phyloP scores from a whole-genome alignment of 64 coral and sea anemone genomes.

The Actinia equina region DNA sequence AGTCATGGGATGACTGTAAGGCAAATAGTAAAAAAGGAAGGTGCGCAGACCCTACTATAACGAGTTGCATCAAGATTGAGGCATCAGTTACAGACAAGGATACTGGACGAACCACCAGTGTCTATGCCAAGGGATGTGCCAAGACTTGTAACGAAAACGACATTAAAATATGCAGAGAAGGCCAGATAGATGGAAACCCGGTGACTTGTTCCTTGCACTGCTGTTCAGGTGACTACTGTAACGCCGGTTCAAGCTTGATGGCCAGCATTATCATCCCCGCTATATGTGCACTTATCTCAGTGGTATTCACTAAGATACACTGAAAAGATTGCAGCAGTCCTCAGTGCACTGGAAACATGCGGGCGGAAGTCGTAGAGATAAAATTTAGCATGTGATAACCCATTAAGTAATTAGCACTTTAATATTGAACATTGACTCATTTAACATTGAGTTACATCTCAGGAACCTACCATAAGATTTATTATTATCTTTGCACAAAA shows the following conservation, averaged over 20 bases:
- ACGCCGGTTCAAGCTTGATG: neutral
- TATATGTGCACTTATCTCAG: too few species aligned
- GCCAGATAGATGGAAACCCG: neutral
- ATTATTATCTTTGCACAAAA: neutral
- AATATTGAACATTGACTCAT: neutral
- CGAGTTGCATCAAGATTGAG: neutral
- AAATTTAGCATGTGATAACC: neutral
- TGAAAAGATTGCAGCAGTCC: neutral
- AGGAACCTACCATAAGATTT: too few species aligned
- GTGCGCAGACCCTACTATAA: neutral
- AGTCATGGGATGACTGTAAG: too few species aligned
- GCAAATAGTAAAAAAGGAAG: too few species aligned
- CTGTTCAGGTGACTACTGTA: slow-evolving; percentile 5
- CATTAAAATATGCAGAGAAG: neutral
- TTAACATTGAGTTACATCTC: too few species aligned
- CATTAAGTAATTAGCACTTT: neutral
- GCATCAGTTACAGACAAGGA: neutral
- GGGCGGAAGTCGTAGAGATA: neutral
- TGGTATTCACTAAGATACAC: neutral
- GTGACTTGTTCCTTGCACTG: neutral
- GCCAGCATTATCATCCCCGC: neutral
- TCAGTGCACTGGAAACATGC: too few species aligned
- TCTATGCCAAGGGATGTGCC: neutral
- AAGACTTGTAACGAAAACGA: neutral
- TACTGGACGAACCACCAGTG: neutral